Evolutionary conservation across 1,140 invertebrate genomes (phyloP), one percentile per base, ranked within the genome.

Genomic region (Laupala kohalensis): DNA sequence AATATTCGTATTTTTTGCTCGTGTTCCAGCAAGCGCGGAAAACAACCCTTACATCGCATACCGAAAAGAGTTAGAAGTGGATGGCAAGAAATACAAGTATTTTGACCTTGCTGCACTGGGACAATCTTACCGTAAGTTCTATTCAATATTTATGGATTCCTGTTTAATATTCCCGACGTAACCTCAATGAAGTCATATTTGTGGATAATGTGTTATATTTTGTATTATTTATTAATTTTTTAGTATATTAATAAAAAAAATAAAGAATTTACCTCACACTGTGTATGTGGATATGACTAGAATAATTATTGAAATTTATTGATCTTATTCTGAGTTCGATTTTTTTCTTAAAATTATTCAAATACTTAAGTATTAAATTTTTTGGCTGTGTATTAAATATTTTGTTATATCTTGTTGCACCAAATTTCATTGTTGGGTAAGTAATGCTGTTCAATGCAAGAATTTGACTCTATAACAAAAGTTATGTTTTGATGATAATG

Each of bases 101-200:
- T 96, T 87, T 82, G 90, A 94, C 81, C 76, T 95, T 29, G 77
- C 85, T 27, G 76, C 81, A 65, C 82, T 92, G 78, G 85, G 89
- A 77, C 78, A 84, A 72, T 86, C 91, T 84, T 95, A 94, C 86
- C 88, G 92, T 95, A 85, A 88, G 78, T 71, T 74, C 30, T 73
- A 13, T 63, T 1, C 62, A 69, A 66, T 53, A 62, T 71, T 19
- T 74, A 25, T 12, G 9, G 15, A 67, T 53, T 53, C 1, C 37
- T 53, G 9, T 53, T 13, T 19, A 53, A 13, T 53, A 53, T 53
- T n/a, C n/a, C 37, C 6, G 13, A 2, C 23, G 64, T 23, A 65
- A 65, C n/a, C 6, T 24, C 6, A 19, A 6, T 15, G 64, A 9
- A 24, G n/a, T 12, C 23, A 25, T 25, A 25, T 15, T 65, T 65